Conservation (phyloP, 2,113 vertebrate genomes). For the Nipponia nippon region DNA sequence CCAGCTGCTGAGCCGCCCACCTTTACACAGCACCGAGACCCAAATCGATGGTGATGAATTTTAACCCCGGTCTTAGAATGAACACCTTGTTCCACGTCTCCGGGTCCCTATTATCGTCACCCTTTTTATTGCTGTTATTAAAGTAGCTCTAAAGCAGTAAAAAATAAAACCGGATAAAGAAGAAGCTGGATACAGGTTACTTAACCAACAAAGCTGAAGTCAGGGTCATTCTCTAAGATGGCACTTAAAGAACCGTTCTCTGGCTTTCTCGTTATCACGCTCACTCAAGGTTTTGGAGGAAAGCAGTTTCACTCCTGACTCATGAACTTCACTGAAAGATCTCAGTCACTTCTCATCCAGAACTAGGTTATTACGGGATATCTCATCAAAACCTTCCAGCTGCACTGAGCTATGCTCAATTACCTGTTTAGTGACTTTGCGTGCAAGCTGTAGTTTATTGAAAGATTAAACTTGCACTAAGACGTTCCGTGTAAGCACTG, state of each 20-base stretch:
- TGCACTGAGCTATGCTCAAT: background rate
- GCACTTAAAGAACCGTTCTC: background rate
- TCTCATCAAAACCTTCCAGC: background rate
- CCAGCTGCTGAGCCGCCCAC: background rate
- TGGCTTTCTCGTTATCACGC: background rate
- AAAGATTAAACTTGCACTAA: no score
- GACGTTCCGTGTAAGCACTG: accelerated
- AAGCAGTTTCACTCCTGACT: background rate
- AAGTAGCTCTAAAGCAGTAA: background rate
- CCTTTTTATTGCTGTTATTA: background rate
- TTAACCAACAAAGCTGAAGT: background rate
- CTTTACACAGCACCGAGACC: background rate
- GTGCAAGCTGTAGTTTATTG: background rate
- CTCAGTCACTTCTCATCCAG: background rate
- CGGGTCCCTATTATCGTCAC: background rate
- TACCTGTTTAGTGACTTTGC: background rate
- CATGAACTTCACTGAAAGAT: background rate
- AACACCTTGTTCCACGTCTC: background rate
- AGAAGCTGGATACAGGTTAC: background rate
- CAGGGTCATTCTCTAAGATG: background rate
- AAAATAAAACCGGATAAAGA: background rate
- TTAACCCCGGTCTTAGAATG: background rate
- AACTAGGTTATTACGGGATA: background rate
- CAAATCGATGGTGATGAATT: accelerated
- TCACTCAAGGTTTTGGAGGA: background rate